Percentiles rank a stretch among this genome's conserved stretches.
Conservation (phyloP, 2,113 vertebrate genomes). For the Formicarius rufipectus region DNA sequence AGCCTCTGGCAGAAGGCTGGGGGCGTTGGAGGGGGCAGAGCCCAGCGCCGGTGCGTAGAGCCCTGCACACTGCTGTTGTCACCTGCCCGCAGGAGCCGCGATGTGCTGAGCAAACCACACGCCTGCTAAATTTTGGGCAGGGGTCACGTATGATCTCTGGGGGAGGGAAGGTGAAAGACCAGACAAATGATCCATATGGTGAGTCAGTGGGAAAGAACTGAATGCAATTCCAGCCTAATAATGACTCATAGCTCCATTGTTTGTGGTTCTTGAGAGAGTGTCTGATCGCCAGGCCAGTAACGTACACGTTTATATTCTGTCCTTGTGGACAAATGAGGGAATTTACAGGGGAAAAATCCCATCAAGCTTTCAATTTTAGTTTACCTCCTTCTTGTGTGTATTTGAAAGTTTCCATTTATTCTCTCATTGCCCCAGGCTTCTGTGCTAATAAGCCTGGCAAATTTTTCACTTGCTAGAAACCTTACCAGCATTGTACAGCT, state of each 20-base stretch:
- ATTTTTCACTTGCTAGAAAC: not conserved
- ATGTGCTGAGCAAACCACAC: accelerated
- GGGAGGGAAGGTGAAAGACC: not conserved
- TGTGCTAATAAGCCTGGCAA: not conserved
- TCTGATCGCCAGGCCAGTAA: not conserved
- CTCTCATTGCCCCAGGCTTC: not conserved
- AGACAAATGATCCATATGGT: constrained; percentile 8
- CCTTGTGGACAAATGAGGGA: not conserved
- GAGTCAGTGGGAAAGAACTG: constrained; percentile 31
- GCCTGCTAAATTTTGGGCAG: not conserved
- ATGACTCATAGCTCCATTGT: constrained; percentile 20
- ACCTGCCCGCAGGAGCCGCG: not conserved
- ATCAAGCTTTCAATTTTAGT: not conserved
- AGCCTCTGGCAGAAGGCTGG: not conserved
- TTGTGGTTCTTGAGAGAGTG: constrained; percentile 15
- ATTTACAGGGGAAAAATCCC: not conserved
- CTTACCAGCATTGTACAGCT: not conserved
- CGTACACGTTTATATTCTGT: not conserved
- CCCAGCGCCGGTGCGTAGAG: accelerated
- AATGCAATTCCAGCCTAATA: not conserved
- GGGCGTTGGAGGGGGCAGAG: not conserved
- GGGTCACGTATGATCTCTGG: not conserved
- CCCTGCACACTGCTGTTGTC: not conserved
- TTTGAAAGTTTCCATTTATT: not conserved
- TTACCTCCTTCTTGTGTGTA: not conserved